Evolutionary conservation across 2,888 invertebrate species (phyloP).

Genomic region (Strigamia maritima): DNA sequence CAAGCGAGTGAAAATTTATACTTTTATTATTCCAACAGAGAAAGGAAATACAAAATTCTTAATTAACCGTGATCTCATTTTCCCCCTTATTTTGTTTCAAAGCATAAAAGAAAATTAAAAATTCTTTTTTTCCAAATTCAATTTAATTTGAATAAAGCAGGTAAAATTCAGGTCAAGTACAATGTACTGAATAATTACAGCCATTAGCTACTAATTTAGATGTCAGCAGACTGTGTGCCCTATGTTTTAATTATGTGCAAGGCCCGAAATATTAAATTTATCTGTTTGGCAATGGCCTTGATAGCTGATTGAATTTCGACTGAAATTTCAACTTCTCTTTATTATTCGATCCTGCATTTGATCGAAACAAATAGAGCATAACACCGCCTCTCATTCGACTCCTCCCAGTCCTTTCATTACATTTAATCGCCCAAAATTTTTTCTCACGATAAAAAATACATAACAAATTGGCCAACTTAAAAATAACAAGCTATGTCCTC

Average conservation of each 20-base stretch:
- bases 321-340: conserved; percentile 8
- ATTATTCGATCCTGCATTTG: neutral
- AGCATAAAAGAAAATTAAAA: neutral
- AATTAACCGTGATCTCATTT: neutral
- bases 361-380: conserved; percentile 11
- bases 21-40: neutral
- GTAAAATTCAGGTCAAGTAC: conserved; percentile 5
- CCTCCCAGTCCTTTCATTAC: neutral
- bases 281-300: conserved; percentile 13
- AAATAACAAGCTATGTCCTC: neutral
- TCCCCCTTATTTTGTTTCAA: neutral
- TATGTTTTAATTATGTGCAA: neutral
- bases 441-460: neutral
- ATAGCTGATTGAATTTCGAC: neutral
- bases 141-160: neutral
- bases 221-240: neutral
- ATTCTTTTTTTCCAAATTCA: neutral
- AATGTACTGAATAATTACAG: neutral
- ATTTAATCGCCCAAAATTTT: neutral
- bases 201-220: neutral
- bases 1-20: neutral
- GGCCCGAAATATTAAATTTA: neutral
- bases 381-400: neutral
- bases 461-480: neutral
- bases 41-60: neutral